phyloP scores from a whole-genome alignment of 2,888 invertebrate species.

The Spodoptera littoralis region DNA sequence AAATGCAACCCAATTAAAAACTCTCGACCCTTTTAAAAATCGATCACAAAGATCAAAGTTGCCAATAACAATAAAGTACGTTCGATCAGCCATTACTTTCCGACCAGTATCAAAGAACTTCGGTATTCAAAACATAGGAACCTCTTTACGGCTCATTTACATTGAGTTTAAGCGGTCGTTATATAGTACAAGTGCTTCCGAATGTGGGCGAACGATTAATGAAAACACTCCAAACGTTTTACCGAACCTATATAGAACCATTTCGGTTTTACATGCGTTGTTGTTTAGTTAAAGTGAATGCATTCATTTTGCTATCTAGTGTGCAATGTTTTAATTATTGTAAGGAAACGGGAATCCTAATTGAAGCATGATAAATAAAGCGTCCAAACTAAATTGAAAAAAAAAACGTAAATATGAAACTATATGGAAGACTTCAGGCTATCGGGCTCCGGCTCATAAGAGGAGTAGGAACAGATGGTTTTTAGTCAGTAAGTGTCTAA shows the following conservation, averaged over 20 bases:
- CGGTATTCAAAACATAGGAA: slow-evolving; percentile 37
- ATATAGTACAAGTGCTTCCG: slow-evolving; percentile 25
- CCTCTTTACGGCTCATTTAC: slow-evolving; percentile 47
- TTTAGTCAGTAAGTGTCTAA: no score
- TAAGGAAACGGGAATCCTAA: not conserved
- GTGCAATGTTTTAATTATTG: not conserved
- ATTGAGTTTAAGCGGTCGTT: slow-evolving; percentile 47
- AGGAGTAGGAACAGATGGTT: no score
- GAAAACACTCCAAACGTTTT: slow-evolving; percentile 43
- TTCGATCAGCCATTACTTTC: slow-evolving; percentile 20
- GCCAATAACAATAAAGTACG: slow-evolving; percentile 10
- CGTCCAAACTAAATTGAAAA: no score
- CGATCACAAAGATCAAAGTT: not conserved
- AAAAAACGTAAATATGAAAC: no score
- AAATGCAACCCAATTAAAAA: not conserved
- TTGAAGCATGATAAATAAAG: no score
- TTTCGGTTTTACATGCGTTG: slow-evolving; percentile 28
- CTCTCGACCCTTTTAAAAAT: not conserved
- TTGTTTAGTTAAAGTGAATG: slow-evolving; percentile 26
- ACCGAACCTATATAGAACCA: slow-evolving; percentile 39
- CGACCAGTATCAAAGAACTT: slow-evolving; percentile 22
- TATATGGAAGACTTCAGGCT: no score
- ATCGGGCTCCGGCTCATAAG: no score
- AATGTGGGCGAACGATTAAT: slow-evolving; percentile 53
- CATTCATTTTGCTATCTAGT: slow-evolving; percentile 23